phyloP scores from a whole-genome alignment of 1,140 invertebrate species.

The Drosophila navojoa region DNA sequence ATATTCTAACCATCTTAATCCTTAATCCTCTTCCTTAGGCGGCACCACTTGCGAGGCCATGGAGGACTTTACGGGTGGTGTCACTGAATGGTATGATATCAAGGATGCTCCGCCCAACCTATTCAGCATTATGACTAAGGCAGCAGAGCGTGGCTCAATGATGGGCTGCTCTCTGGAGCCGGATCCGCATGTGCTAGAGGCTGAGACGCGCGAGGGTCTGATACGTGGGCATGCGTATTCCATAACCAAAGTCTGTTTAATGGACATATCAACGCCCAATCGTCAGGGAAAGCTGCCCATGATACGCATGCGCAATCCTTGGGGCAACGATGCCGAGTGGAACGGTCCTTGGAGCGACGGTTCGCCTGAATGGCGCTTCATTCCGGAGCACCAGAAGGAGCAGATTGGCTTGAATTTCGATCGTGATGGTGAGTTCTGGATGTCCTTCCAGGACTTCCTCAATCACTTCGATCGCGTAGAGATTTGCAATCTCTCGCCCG shows the following conservation, averaged over 20 bases:
- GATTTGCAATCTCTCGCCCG: constrained; percentile 98
- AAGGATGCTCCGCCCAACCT: constrained; percentile 94
- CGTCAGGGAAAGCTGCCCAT: constrained; percentile 92
- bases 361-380: constrained; percentile 96
- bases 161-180: constrained; percentile 99
- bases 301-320: constrained; percentile 95
- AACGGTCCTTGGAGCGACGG: constrained; percentile 98
- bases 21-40: constrained; percentile 84
- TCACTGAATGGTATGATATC: constrained; percentile 97
- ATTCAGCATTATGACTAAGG: constrained; percentile 96
- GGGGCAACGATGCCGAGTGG: constrained; percentile 99
- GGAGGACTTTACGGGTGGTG: constrained; percentile 99
- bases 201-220: constrained; percentile 94
- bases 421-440: constrained; percentile 99
- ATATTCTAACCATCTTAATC: neutral
- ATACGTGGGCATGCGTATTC: constrained; percentile 98
- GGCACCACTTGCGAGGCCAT: constrained; percentile 99
- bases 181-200: constrained; percentile 95
- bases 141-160: constrained; percentile 95
- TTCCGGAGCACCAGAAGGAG: constrained; percentile 94
- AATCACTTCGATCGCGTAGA: constrained; percentile 91
- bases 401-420: constrained; percentile 96
- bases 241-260: constrained; percentile 95
- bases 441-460: constrained; percentile 93
- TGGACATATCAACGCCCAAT: constrained; percentile 94